phyloP scores from a whole-genome alignment of 2,113 vertebrate species.

The Pyrgilauda ruficollis region DNA sequence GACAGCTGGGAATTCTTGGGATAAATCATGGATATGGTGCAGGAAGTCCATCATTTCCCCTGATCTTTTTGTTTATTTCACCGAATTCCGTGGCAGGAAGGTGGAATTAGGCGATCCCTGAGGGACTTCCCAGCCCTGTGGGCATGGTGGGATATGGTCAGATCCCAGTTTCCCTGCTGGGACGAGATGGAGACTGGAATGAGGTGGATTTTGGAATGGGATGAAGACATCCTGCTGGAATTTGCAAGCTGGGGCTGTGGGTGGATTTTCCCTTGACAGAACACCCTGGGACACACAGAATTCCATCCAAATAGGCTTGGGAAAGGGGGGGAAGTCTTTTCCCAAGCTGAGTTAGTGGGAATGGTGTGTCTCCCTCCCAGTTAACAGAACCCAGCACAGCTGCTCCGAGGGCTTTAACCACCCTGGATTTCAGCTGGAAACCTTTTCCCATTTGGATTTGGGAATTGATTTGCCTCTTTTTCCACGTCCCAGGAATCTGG shows the following conservation, averaged over 20 bases:
- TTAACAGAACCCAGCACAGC: fast-evolving
- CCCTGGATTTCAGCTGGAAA: neutral
- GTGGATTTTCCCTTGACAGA: neutral
- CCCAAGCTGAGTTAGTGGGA: neutral
- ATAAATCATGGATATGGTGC: fast-evolving
- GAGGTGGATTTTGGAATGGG: neutral
- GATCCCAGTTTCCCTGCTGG: neutral
- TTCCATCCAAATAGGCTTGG: neutral
- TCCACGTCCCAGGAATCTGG: fast-evolving
- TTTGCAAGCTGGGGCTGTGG: neutral
- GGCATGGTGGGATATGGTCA: fast-evolving
- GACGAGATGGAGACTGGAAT: neutral
- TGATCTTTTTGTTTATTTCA: fast-evolving
- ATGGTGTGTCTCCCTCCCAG: neutral
- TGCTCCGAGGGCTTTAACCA: fast-evolving
- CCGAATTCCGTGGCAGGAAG: fast-evolving
- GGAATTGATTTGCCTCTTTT: neutral
- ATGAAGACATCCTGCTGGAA: neutral
- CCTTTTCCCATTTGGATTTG: neutral
- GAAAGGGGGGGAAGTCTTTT: neutral
- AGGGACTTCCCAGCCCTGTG: neutral
- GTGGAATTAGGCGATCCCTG: neutral
- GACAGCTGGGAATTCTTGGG: fast-evolving
- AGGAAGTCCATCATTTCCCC: fast-evolving
- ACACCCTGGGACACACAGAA: fast-evolving